Evolutionary conservation across 2,113 vertebrate genomes (phyloP).

Genomic region (Colius striatus): DNA sequence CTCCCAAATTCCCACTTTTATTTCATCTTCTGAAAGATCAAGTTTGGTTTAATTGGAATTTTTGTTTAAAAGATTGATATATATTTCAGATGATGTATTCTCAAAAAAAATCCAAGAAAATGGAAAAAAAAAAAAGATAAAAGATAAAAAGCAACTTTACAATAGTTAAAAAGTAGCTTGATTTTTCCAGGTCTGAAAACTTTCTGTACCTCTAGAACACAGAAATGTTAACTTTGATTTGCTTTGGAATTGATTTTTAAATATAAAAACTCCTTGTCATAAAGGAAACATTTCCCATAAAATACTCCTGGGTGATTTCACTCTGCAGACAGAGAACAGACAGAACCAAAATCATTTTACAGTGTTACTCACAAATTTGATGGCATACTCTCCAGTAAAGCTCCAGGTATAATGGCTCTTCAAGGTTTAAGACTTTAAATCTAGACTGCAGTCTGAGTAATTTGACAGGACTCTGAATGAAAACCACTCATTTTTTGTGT

Average conservation of each 20-base stretch:
- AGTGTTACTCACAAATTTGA: neutral
- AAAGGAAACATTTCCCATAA: neutral
- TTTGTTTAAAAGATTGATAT: neutral
- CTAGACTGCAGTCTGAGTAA: neutral
- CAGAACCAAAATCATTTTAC: neutral
- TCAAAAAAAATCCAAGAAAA: neutral
- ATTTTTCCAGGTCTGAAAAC: neutral
- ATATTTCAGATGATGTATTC: neutral
- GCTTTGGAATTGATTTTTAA: neutral
- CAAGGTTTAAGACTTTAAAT: neutral
- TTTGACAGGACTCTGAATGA: neutral
- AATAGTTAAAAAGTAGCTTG: neutral
- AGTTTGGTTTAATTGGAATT: neutral
- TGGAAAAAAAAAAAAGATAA: neutral
- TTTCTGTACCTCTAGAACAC: neutral
- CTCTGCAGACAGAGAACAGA: neutral
- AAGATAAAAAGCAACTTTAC: neutral
- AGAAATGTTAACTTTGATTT: neutral
- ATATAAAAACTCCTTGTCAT: neutral
- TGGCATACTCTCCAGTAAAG: neutral
- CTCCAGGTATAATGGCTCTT: neutral
- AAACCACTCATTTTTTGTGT: neutral
- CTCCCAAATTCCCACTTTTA: accelerated
- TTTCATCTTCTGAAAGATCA: neutral
- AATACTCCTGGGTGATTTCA: neutral